Base-by-base conservation (phyloP, 2,888 invertebrate genomes). In the Drosophila acutilabella region DNA sequence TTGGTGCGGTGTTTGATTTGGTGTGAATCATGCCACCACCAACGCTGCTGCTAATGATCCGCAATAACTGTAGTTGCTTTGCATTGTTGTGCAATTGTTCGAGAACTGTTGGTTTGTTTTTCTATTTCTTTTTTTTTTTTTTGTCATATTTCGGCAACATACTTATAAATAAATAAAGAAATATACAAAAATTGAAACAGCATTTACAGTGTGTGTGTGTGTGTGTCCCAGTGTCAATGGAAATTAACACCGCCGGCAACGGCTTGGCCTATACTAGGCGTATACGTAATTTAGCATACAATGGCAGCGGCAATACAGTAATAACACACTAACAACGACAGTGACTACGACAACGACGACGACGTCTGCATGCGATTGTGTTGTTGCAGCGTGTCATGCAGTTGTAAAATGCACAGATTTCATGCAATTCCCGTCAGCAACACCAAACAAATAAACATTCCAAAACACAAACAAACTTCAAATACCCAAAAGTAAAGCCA, bases 201-300 rank as follows among this genome's bases (percentile, higher is more conserved):
- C 73, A 59, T 40, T 57, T 65, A 57, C 66, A 60, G 40, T 47
- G 65, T 6, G 23, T 4, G n/a, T n/a, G n/a, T 20, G 20, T 64
- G 65, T 64, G 60, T 71, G 44, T 67, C 60, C 71, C 87, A 89
- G 85, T 87, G 85, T 87, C 89, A 86, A 78, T 89, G 85, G 74
- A 89, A 87, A 86, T 89, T 81, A 84, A 87, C 88, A 87, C 87
- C 84, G 72, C 67, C 41, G 68, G 70, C 71, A 72, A 65, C 73
- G 67, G 73, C 73, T 48, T 80, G 81, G 81, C 70, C 82, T 54
- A 64, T 69, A 74, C 73, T 69, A 78, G 89, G 87, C 85, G 87
- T 89, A 81, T 81, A 89, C 84, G 81, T 84, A 78, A 76, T 76
- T 88, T 84, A 78, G 70, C 88, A 88, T 86, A 84, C 89, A 84